A percentile compares a stretch with the other conserved stretches of the same genome.
These are phyloP conservation scores for Crypturellus tataupa DNA, from an alignment of 2,797 vertebrate species.

Conservation along the genomic window DNA sequence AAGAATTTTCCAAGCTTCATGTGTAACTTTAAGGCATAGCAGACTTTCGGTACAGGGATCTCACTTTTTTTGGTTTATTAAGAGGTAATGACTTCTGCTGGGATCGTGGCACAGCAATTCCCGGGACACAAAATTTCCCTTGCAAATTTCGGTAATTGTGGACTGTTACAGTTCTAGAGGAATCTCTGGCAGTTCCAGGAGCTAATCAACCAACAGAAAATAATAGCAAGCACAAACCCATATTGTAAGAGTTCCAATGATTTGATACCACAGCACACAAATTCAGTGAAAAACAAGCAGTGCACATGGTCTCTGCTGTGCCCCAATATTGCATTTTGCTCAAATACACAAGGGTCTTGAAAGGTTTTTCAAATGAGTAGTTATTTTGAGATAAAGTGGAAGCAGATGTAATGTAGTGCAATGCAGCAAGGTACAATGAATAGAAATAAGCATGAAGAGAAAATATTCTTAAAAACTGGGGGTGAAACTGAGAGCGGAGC, in stretches of 20 bases:
- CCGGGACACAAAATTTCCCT: not conserved
- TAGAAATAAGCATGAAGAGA: not conserved
- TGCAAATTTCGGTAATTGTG: not conserved
- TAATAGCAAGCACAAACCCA: not conserved
- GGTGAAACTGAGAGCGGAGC: not conserved
- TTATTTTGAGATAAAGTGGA: not conserved
- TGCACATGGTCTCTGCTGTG: not conserved
- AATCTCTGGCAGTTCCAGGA: not conserved
- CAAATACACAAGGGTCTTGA: not conserved
- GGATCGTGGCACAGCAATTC: not conserved
- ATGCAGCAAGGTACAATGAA: not conserved
- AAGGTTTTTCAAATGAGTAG: not conserved
- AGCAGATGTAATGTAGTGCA: fast-evolving
- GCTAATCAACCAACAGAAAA: not conserved
- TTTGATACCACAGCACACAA: not conserved
- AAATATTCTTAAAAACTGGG: not conserved
- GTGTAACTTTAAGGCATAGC: not conserved
- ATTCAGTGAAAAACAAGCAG: not conserved
- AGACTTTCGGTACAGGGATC: not conserved
- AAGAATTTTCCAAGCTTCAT: not conserved
- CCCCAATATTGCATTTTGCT: not conserved
- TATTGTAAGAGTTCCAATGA: not conserved
- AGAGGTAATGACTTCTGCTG: not conserved
- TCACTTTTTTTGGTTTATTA: not conserved
- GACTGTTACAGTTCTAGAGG: not conserved